Evolutionary conservation across 2,888 invertebrate species (phyloP), one percentile per base, ranked within the genome.

Genomic region (Lithophane leautieri): DNA sequence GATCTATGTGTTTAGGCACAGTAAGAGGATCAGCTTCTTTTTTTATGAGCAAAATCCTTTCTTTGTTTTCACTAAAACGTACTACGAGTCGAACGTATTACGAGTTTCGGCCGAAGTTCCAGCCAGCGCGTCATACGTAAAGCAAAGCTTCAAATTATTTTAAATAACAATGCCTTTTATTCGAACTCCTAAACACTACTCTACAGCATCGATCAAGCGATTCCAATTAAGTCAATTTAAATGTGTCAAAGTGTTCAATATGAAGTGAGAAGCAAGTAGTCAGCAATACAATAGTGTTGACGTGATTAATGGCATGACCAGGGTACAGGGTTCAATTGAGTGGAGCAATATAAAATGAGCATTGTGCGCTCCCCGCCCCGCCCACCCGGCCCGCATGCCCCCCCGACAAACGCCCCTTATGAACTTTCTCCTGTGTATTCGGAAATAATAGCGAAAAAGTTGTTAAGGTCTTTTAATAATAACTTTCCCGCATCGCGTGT

Each of bases 401-500:
- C 81, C 84, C 85, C 85, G 77, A 81, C 88, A 90, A 91, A 86
- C 89, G 85, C 88, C 89, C 86, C 87, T 89, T 90, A 88, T 88
- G 86, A 90, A 92, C 89, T 91, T 90, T 89, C 89, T 89, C 87
- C 88, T 85, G 77, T 87, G 83, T 90, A 90, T 90, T 91, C 85
- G 88, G 89, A 90, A 92, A 92, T 93, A 93, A 92, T 91, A 91
- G 89, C 87, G 80, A 88, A 90, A 92, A 92, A 92, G 85, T 92
- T 92, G 85, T 89, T 91, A 89, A 91, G 91, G 85, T 88, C 90
- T 91, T 90, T 92, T 91, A 92, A 92, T 93, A 92, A 92, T 90
- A 92, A 92, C 91, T 92, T 93, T 89, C 89, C 86, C 86, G 82
- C 83, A 89, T 91, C 84, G 91, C 91, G 91, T 92, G 91, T 88